Percentiles rank a stretch among this genome's conserved stretches.
Evolutionary conservation across 2,888 invertebrate genomes (phyloP).

Genomic region (Anorthoa munda): DNA sequence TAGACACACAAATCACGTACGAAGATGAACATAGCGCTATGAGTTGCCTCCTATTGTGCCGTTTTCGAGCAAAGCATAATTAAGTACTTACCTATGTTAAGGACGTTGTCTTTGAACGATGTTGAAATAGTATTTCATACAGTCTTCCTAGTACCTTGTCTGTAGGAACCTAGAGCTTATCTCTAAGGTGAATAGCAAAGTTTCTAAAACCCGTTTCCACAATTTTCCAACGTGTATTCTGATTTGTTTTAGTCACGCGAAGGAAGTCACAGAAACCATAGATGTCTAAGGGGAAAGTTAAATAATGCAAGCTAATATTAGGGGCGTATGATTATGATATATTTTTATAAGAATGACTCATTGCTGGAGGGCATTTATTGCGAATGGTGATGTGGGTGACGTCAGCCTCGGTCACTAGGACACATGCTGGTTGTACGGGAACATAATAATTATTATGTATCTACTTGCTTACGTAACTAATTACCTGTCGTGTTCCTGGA

Average conservation of each 20-base stretch:
- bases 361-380: constrained; percentile 48
- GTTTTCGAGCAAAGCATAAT: constrained; percentile 49
- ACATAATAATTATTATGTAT: constrained; percentile 1
- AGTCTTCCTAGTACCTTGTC: background rate
- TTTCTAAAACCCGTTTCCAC: constrained; percentile 48
- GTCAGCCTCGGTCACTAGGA: constrained; percentile 62
- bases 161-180: constrained; percentile 12
- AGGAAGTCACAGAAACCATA: constrained; percentile 43
- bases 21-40: constrained; percentile 51
- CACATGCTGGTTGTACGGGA: constrained; percentile 40
- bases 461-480: constrained; percentile 19
- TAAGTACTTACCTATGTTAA: constrained; percentile 10
- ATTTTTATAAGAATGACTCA: constrained; percentile 64
- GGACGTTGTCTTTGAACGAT: constrained; percentile 35
- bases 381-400: constrained; percentile 58
- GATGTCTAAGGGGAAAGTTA: constrained; percentile 52
- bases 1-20: constrained; percentile 61
- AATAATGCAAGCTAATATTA: constrained; percentile 54
- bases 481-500: constrained; percentile 1
- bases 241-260: constrained; percentile 65
- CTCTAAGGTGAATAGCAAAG: constrained; percentile 39
- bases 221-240: constrained; percentile 53
- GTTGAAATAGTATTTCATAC: constrained; percentile 9
- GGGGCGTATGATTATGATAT: constrained; percentile 33
- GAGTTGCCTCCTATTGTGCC: constrained; percentile 61